A percentile compares a stretch with the other conserved stretches of the same genome.
These are phyloP conservation scores for Dissostichus mawsoni DNA, from an alignment of 2,113 vertebrate genomes.

Conservation along the genomic window DNA sequence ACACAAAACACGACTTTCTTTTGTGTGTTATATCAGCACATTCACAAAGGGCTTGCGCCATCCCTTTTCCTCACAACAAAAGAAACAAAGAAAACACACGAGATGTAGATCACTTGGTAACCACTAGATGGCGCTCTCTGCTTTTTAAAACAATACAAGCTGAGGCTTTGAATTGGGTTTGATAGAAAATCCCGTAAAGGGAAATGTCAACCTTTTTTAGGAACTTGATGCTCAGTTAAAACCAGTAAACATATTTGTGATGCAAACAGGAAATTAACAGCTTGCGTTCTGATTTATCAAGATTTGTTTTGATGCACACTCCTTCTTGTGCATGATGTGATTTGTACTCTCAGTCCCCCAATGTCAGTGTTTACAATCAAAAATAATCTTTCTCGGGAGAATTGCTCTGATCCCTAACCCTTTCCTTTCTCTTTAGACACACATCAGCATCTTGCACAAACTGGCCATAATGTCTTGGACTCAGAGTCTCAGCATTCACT, in stretches of 20 bases:
- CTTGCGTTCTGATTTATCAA: background rate
- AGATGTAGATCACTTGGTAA: background rate
- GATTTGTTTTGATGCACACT: background rate
- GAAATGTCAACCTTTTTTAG: conserved; percentile 8
- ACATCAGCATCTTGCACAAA: background rate
- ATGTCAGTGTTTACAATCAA: conserved; percentile 4
- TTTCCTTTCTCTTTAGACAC: background rate
- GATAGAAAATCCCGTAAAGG: conserved; percentile 4
- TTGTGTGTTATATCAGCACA: background rate
- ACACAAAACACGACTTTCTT: background rate
- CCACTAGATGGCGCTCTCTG: conserved; percentile 60
- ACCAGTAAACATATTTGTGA: background rate
- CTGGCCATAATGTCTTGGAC: background rate
- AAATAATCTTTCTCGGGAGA: conserved; percentile 7
- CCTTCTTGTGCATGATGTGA: background rate
- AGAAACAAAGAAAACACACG: conserved; percentile 12
- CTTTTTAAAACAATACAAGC: background rate
- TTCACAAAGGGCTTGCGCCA: background rate
- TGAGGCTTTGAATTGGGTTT: background rate
- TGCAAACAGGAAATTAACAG: background rate
- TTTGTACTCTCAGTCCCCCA: background rate
- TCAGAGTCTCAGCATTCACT: background rate
- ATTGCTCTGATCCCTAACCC: background rate
- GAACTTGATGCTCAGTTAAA: background rate
- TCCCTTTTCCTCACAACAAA: background rate